Conservation (phyloP, 1,140 invertebrate species). For the Drosophila paulistorum region DNA sequence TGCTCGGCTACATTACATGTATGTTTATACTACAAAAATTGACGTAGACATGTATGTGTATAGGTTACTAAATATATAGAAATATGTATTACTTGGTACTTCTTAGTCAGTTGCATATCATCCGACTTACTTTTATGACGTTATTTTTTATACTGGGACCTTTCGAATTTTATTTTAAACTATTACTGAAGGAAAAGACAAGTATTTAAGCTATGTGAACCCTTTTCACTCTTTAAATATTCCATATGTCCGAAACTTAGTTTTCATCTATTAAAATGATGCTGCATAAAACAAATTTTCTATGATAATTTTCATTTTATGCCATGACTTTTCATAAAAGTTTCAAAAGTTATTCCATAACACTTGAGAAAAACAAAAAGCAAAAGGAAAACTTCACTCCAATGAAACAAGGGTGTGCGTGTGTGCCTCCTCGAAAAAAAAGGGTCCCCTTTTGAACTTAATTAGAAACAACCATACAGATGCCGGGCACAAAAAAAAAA, state of each 20-base stretch:
- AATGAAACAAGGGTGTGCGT: slow-evolving; percentile 56
- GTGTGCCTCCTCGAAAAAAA: slow-evolving; percentile 49
- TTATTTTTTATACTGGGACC: neutral
- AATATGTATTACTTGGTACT: no score
- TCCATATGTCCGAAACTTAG: slow-evolving; percentile 2
- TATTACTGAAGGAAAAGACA: neutral
- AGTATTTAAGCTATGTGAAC: neutral
- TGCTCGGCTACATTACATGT: slow-evolving; percentile 43
- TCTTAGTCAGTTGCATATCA: no score
- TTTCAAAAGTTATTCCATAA: slow-evolving; percentile 59
- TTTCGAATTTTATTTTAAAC: no score
- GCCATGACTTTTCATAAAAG: slow-evolving; percentile 51
- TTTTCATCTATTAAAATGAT: slow-evolving; percentile 17
- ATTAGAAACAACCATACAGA: slow-evolving; percentile 63
- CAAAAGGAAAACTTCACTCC: slow-evolving; percentile 51
- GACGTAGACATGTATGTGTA: no score
- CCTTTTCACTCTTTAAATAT: neutral
- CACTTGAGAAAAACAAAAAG: slow-evolving; percentile 47
- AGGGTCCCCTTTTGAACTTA: slow-evolving; percentile 61
- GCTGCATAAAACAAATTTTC: slow-evolving; percentile 16
- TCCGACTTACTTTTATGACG: no score
- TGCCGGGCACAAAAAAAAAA: neutral
- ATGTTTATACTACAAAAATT: no score
- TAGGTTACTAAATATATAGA: no score
- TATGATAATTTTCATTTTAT: slow-evolving; percentile 58